phyloP scores from a whole-genome alignment of 2,797 vertebrate genomes.

The Siniperca scherzeri region DNA sequence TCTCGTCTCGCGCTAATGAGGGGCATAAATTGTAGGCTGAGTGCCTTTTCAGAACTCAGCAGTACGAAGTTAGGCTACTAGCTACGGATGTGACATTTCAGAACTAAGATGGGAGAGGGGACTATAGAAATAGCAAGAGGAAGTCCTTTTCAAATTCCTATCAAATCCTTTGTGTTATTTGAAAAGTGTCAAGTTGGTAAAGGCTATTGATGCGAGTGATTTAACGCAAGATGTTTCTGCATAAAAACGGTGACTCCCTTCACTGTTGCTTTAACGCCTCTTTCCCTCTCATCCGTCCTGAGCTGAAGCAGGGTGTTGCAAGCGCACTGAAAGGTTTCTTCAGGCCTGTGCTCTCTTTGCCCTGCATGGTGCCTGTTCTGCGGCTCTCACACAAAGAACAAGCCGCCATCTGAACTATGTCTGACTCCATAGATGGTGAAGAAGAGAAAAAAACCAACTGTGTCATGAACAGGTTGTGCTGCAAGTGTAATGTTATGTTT shows the following conservation, averaged over 20 bases:
- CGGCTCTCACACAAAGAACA: slow-evolving; percentile 44
- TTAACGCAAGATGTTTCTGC: slow-evolving; percentile 47
- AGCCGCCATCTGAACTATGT: slow-evolving; percentile 45
- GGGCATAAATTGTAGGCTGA: slow-evolving; percentile 69
- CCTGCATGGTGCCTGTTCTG: slow-evolving; percentile 61
- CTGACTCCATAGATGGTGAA: slow-evolving; percentile 25
- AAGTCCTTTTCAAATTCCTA: slow-evolving; percentile 68
- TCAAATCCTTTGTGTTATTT: slow-evolving; percentile 61
- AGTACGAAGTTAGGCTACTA: slow-evolving; percentile 68
- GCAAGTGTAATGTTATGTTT: neutral
- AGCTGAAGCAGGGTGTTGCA: slow-evolving; percentile 28
- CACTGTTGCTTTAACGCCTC: slow-evolving; percentile 43
- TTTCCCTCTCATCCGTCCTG: slow-evolving; percentile 48
- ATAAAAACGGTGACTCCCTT: slow-evolving; percentile 58
- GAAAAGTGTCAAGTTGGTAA: slow-evolving; percentile 53
- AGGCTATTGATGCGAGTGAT: slow-evolving; percentile 54
- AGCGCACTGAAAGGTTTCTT: slow-evolving; percentile 52
- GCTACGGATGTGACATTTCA: slow-evolving; percentile 77
- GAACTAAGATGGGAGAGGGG: slow-evolving; percentile 30
- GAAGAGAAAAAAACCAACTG: slow-evolving; percentile 6
- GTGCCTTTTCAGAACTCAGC: slow-evolving; percentile 68
- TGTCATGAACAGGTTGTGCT: neutral
- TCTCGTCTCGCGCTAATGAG: slow-evolving; percentile 78
- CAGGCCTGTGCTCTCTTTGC: slow-evolving; percentile 44
- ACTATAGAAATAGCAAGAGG: slow-evolving; percentile 69